Base-by-base conservation (phyloP, 2,888 invertebrate species). In the Tryphoninae sp. region DNA sequence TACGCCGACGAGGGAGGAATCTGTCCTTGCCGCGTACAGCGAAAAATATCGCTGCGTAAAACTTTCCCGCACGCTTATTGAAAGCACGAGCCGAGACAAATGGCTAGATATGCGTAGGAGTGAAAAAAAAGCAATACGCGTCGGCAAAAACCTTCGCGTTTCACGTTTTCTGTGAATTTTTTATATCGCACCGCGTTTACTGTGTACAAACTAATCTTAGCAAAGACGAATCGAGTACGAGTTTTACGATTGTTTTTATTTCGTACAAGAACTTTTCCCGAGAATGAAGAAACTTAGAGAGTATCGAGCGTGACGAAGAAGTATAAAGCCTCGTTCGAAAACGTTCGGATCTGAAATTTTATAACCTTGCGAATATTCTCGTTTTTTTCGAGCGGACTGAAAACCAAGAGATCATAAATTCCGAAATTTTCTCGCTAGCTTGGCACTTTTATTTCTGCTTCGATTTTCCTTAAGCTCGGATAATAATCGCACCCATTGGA, bases 151-250 rank as follows among this genome's bases (percentile, higher is more conserved):
- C 33, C n/a, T 4, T 8, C 16, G 58, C 22, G 7, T 58, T 42
- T n/a, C 22, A 49, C 71, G 11, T 58, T 40, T 58, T 59, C 22
- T 8, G 23, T 26, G 13, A 33, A 7, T 61, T 61, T 61, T 61
- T 33, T 61, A n/a, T 33, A n/a, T n/a, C 61, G n/a, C 61, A 59
- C 49, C 33, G 6, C 72, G 49, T 49, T 33, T 69, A 69, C 51
- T 49, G 51, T 51, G 72, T 72, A 26, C 26, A 16, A 62, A 72
- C 49, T 72, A 26, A 72, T 72, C 51, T 45, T 13, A 49, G 61
- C 13, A 45, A 45, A 45, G 13, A 45, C 11, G 6, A 45, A 11
- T 45, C 9, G 7, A 45, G 9, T 45, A 13, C 45, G 45, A 45
- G 11, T 73, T 53, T 13, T 13, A 40, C 1, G 8, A 42, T 58